Evolutionary conservation across 2,888 invertebrate genomes (phyloP), one percentile per base, ranked within the genome.

Genomic region (Coecobrya sp.): DNA sequence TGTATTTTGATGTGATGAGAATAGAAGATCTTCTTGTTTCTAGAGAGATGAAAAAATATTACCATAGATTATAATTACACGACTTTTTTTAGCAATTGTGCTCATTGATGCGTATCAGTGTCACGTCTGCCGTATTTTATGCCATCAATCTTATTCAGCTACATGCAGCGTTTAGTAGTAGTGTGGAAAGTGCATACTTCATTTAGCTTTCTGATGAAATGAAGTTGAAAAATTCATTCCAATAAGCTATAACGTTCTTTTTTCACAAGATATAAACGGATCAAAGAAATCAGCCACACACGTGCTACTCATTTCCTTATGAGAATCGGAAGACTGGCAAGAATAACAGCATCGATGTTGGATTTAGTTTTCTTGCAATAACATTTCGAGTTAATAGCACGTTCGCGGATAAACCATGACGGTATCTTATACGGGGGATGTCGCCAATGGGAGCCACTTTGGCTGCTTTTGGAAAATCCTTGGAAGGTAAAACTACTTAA

Each of bases 381-480:
- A 49, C 76, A 4, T 49, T 49, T 70, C 36, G 11, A 49, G 45
- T 10, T 13, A 45, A 3, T 76, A 22, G 7, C 13, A 25, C 49
- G n/a, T 45, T 49, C 30, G 19, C 22, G 45, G 16, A 76, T 76
- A 45, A 52, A 89, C 49, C 84, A 98, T 98, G 98, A 98, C 98
- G 95, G 97, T 98, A 95, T 98, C 98, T 92, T 98, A 98, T 96
- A 98, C 98, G 95, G 98, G 98, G 95, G 98, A 98, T 96, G 98
- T 98, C 95, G 98, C 98, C 95, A 98, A 98, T 96, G 98, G 98
- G 95, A 98, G 98, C 96, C 98, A 97, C 96, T 98, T 98, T 96
- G 98, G 98, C 95, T 98, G 98, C 96, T 98, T 98, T 96, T 98
- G 98, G 98, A 97, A 97, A 96, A 98, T 98, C 96, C 97, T 98